Conservation (phyloP, 2,113 vertebrate genomes). For the Chinchilla lanigera region DNA sequence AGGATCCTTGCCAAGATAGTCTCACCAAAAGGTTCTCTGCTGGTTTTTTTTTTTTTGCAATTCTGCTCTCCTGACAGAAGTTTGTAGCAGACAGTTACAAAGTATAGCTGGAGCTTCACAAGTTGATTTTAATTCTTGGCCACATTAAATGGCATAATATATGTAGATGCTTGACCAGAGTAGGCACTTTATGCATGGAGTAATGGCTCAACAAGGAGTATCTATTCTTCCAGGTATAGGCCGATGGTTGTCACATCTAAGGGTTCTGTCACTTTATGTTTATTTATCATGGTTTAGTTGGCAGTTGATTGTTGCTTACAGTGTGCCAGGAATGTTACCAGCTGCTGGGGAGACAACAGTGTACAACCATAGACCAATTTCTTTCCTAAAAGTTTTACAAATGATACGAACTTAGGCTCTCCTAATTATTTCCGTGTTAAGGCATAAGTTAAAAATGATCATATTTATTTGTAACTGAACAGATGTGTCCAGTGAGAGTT, state of each 20-base stretch:
- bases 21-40: not conserved
- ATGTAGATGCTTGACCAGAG: not conserved
- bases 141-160: not conserved
- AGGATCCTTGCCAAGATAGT: not conserved
- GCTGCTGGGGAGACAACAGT: not conserved
- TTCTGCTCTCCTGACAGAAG: not conserved
- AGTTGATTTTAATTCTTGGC: not conserved
- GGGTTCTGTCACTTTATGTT: not conserved
- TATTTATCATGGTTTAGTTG: not conserved
- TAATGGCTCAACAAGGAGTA: not conserved
- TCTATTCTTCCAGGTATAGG: not conserved
- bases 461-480: not conserved
- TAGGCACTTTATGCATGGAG: not conserved
- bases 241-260: not conserved
- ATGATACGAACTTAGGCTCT: not conserved
- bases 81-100: not conserved
- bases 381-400: not conserved
- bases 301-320: not conserved
- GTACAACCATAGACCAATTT: not conserved
- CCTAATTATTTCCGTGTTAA: not conserved
- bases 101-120: not conserved
- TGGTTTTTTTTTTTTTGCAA: not conserved
- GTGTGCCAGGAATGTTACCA: not conserved
- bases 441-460: not conserved
- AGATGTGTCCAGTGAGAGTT: not conserved